Evolutionary conservation across 2,113 vertebrate genomes (phyloP).

Genomic region (Numenius arquata): DNA sequence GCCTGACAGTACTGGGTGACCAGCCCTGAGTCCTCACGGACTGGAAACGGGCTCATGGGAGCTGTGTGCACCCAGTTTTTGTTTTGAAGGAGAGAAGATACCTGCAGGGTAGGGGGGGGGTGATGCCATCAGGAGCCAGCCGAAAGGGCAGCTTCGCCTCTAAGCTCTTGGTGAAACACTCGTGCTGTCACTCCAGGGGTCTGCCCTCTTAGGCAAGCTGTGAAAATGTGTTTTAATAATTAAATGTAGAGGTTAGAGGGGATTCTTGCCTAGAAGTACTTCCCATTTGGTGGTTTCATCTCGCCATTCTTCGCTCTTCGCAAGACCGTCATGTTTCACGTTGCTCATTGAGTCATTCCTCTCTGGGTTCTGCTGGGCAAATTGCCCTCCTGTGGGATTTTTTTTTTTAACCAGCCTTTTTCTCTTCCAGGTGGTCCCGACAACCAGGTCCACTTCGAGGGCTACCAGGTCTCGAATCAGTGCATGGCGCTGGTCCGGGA

Average conservation of each 20-base stretch:
- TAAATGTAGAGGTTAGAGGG: neutral
- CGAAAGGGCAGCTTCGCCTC: neutral
- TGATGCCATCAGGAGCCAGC: neutral
- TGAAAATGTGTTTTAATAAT: neutral
- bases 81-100: neutral
- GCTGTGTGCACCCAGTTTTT: neutral
- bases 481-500: constrained; percentile 98
- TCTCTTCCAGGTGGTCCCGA: constrained; percentile 89
- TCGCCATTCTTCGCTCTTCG: accelerated
- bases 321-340: accelerated
- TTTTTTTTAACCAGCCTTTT: neutral
- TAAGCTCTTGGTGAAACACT: neutral
- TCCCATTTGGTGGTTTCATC: neutral
- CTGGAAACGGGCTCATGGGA: neutral
- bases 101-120: neutral
- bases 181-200: neutral
- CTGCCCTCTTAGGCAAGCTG: neutral
- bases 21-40: neutral
- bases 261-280: neutral
- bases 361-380: neutral
- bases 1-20: neutral
- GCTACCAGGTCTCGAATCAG: constrained; percentile 98
- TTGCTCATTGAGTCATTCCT: accelerated
- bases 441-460: constrained; percentile 99
- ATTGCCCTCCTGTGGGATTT: accelerated